Conservation (phyloP, 2,797 vertebrate species). For the Tiaroga cobitis region DNA sequence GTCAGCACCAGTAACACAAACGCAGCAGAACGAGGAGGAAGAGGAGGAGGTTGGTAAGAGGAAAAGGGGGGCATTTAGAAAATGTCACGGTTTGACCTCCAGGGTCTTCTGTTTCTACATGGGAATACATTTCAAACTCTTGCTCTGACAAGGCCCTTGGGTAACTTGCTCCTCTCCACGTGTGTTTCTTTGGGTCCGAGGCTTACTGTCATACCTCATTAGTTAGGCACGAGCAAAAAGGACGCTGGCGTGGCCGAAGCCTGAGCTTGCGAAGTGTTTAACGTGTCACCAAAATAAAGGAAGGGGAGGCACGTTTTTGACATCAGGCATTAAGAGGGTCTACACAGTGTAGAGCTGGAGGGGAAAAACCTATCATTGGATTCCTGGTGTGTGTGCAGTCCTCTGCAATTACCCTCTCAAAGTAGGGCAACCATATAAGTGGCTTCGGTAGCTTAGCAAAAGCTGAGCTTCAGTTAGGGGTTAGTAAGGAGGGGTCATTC, state of each 20-base stretch:
- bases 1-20: slow-evolving; percentile 60
- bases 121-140: slow-evolving; percentile 25
- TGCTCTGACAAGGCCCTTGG: slow-evolving; percentile 15
- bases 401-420: slow-evolving; percentile 79
- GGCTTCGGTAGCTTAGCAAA: slow-evolving; percentile 84
- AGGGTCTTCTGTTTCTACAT: slow-evolving; percentile 53
- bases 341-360: slow-evolving; percentile 75
- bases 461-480: slow-evolving; percentile 84
- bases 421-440: slow-evolving; percentile 81
- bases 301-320: slow-evolving; percentile 77
- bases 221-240: slow-evolving; percentile 32
- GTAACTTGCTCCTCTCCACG: slow-evolving; percentile 12
- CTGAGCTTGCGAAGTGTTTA: slow-evolving; percentile 77
- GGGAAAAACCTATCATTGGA: slow-evolving; percentile 83
- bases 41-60: slow-evolving; percentile 24
- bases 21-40: slow-evolving; percentile 55
- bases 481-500: slow-evolving; percentile 86
- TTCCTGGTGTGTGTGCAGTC: slow-evolving; percentile 81
- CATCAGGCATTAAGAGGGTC: slow-evolving; percentile 81
- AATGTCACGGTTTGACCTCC: slow-evolving; percentile 73
- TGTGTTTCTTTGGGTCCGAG: slow-evolving; percentile 8
- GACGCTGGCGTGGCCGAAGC: slow-evolving; percentile 63
- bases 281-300: slow-evolving; percentile 74
- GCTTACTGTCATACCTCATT: slow-evolving; percentile 31
- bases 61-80: slow-evolving; percentile 72